Percentiles rank a stretch among this genome's conserved stretches.
These are phyloP conservation scores for Panorpa germanica DNA, from an alignment of 2,888 invertebrate genomes.

Conservation along the genomic window DNA sequence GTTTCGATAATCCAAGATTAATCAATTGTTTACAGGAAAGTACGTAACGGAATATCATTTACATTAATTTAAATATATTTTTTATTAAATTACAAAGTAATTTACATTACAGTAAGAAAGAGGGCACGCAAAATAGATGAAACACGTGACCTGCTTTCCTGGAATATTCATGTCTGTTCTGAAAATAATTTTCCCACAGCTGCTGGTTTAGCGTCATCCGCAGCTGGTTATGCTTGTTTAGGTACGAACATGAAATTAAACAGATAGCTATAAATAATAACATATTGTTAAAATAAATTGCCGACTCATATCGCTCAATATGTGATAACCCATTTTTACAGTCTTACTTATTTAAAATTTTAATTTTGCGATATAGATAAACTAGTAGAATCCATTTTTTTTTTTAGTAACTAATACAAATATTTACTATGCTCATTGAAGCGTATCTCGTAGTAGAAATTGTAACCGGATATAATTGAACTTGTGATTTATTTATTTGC, in stretches of 20 bases:
- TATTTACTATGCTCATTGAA: too few relatives aligned
- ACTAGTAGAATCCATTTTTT: too few relatives aligned
- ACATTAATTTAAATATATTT: background rate
- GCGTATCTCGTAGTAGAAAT: too few relatives aligned
- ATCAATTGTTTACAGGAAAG: conserved; percentile 56
- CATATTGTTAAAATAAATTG: background rate
- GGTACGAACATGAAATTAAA: conserved; percentile 22
- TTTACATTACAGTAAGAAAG: conserved; percentile 6
- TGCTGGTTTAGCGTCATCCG: conserved; percentile 94
- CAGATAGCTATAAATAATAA: background rate
- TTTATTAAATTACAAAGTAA: background rate
- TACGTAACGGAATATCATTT: conserved; percentile 22
- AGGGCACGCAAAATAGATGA: too few relatives aligned
- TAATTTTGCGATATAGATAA: too few relatives aligned
- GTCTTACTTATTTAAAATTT: too few relatives aligned
- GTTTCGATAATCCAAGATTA: conserved; percentile 50
- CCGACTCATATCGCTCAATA: background rate
- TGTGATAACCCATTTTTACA: too few relatives aligned
- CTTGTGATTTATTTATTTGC: too few relatives aligned
- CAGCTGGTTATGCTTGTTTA: conserved; percentile 93
- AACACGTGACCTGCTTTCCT: conserved; percentile 28
- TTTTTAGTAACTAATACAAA: too few relatives aligned
- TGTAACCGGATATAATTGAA: too few relatives aligned
- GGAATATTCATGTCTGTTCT: conserved; percentile 69
- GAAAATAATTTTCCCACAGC: conserved; percentile 98